Base-by-base conservation (phyloP, 1,140 invertebrate genomes). In the Habropoda laboriosa region DNA sequence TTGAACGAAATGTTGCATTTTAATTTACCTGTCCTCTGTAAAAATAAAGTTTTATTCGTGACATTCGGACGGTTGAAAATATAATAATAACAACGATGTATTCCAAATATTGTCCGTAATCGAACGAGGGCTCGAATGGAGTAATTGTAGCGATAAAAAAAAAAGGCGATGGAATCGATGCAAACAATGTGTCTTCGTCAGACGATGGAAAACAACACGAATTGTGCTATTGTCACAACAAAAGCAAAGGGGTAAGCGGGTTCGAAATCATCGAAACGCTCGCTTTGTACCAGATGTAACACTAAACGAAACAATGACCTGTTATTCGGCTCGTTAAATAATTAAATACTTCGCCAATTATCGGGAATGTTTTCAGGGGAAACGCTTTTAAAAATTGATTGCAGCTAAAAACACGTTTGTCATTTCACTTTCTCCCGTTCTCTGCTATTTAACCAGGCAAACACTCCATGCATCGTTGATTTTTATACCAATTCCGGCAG, bases 271-370 rank as follows among this genome's bases (percentile, higher is more conserved):
- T 61, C 13, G n/a, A 7, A 40, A 12, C 1, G n/a, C 16, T 61
- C 58, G 21, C 35, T n/a, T 35, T 10, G 30, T 21, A n/a, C 4
- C 4, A 5, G 12, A 2, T 61, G 60, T 40, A 38, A 61, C 35
- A 1, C 38, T 61, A 61, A 61, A 61, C 51, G 24, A 0, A 27
- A 27, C 21, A 38, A 16, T 6, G 60, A 35, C 18, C n/a, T 21
- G 21, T n/a, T 58, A 61, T 16, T 27, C n/a, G 4, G 35, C 7
- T 40, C n/a, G n/a, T 61, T 24, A n/a, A 40, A 53, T 12, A 53
- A 53, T 53, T 53, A 53, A 61, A 61, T 35, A 61, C 60, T n/a
- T 13, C 2, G 35, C 35, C 60, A 40, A 40, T 61, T 38, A 61
- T 24, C 2, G 12, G 35, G 12, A 40, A 38, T 16, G 18, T 38